Base-by-base conservation (phyloP, 2,113 vertebrate species). In the Condylura cristata region DNA sequence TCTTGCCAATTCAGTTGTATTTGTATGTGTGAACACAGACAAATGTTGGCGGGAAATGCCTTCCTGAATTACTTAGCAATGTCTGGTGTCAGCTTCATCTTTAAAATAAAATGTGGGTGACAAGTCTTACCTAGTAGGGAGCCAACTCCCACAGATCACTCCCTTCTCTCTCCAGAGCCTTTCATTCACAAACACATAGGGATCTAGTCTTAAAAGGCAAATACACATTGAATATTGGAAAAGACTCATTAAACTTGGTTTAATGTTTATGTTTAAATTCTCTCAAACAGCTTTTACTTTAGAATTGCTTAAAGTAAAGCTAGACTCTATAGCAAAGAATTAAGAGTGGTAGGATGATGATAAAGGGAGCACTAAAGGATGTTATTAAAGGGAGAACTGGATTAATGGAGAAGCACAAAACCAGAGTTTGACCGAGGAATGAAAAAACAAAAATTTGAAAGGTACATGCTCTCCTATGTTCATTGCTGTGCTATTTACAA, bases 61-160 rank as follows among this genome's bases (percentile, higher is more conserved):
- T 94, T 95, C 72, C 96, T 97, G 95, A 98, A 93, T 95, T 96
- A 94, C 74, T 85, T 65, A 86, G 85, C 78, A 96, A 96, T 97
- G 95, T 97, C 97, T 98, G 60, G 89, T 98, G 96, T 98, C 96
- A 97, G 78, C 89, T 96, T 95, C 96, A 98, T 98, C 96, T 98
- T 96, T 93, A 98, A 97, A 98, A 97, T 97, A 96, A 98, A 97
- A 92, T 97, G 39, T 93, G 91, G 83, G 13, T 90, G 97, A 96
- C 78, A 97, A 97, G 91, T 30, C 91, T 83, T 95, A 97, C 95
- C 96, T 98, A 97, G 89, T 95, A 93, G 92, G 56, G 56, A 95
- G 95, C 97, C 97, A 98, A 41, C 56, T 98, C 94, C 92, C 95
- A 95, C 95, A 85, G 81, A 97, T 96, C 56, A 8, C 95, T 98